Conservation (phyloP, 2,113 vertebrate species). For the Callithrix jacchus region DNA sequence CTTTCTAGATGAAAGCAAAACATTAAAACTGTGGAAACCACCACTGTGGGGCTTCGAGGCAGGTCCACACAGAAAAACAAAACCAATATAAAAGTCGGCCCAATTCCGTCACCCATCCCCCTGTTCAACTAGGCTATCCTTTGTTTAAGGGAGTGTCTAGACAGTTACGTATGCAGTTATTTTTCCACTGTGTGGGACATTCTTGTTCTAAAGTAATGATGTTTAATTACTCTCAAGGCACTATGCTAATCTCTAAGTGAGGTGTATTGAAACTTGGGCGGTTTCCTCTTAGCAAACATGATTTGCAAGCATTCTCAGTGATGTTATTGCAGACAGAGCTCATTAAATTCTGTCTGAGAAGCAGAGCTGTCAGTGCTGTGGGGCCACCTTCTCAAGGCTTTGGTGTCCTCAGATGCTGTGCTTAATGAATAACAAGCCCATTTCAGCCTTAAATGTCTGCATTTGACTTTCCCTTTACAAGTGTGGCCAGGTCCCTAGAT, state of each 20-base stretch:
- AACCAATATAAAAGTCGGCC: rapidly evolving
- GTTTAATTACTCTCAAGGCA: neutral
- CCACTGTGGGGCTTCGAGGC: neutral
- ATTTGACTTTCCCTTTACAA: neutral
- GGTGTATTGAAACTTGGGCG: neutral
- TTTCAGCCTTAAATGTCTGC: neutral
- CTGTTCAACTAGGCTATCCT: neutral
- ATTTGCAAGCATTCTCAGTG: neutral
- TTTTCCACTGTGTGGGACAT: neutral
- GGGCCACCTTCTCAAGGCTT: neutral
- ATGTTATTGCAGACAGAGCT: neutral
- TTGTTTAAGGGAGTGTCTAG: neutral
- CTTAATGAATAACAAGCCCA: neutral
- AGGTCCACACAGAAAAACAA: neutral
- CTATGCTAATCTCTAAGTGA: neutral
- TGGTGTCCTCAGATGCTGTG: neutral
- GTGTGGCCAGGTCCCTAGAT: neutral
- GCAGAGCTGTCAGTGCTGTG: neutral
- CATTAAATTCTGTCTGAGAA: neutral
- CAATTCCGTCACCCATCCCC: neutral
- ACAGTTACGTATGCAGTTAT: neutral
- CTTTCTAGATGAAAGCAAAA: neutral
- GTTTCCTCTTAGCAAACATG: neutral
- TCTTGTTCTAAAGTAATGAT: neutral
- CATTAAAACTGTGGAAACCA: neutral